Base-by-base conservation (phyloP, 2,888 invertebrate genomes). In the Sinelater perroti region DNA sequence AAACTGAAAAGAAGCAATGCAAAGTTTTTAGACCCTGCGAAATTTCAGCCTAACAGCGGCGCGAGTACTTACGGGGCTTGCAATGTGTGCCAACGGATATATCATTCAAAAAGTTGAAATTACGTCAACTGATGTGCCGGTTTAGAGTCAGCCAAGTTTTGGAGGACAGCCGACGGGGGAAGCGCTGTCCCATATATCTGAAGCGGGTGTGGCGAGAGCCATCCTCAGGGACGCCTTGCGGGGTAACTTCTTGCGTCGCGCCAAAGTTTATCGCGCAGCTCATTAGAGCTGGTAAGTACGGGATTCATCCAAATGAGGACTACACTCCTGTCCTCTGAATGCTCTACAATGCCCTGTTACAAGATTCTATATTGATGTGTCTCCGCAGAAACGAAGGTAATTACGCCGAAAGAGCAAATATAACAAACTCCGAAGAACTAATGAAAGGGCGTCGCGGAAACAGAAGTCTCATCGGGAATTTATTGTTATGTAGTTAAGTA, bases 121-220 rank as follows among this genome's bases (percentile, higher is more conserved):
- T 56, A 51, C 60, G 46, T 51, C 49, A 60, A 46, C 49, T 44
- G 50, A 44, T 44, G 55, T 50, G 46, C 53, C 31, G 45, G 45
- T 44, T 54, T 49, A 47, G 40, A 57, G 47, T 57, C 47, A 35
- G 49, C 38, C 59, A 66, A 66, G 56, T 63, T 64, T 66, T 61
- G 54, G 58, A 62, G 65, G 64, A 62, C 61, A 67, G 56, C 56
- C 63, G 42, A 60, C 63, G 59, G 50, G 67, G 63, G 65, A 62
- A 56, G 62, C 63, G 50, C 64, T 54, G 56, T 60, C 59, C 56
- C 66, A 64, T 66, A 57, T 64, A 66, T 64, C 58, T 63, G 42
- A 24, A 55, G 54, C 53, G 56, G 61, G 60, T 61, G 63, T 57
- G 63, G 63, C 60, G 33, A 56, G 46, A 55, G 61, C 54, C 56